These are phyloP conservation scores for Pyrrhia umbra DNA, from an alignment of 2,888 invertebrate species.

Conservation along the genomic window DNA sequence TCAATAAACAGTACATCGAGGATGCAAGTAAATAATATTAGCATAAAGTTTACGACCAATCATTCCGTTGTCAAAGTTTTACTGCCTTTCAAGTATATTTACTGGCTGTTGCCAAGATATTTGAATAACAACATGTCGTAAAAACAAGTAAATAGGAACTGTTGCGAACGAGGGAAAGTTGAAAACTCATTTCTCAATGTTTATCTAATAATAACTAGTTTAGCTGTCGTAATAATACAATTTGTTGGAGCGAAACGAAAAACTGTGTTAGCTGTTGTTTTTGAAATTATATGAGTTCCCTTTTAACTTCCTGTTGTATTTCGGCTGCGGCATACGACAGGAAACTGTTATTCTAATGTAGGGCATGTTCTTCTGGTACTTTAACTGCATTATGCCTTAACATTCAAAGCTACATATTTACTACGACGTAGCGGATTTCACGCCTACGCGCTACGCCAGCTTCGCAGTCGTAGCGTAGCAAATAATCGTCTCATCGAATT, in stretches of 20 bases:
- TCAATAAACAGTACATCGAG: slow-evolving; percentile 37
- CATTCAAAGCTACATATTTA: neutral
- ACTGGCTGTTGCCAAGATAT: slow-evolving; percentile 53
- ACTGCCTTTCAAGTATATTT: slow-evolving; percentile 48
- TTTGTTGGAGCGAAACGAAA: slow-evolving; percentile 1
- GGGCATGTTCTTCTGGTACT: neutral
- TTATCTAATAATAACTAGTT: slow-evolving; percentile 45
- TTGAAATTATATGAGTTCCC: slow-evolving; percentile 3
- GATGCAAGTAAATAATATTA: slow-evolving; percentile 58
- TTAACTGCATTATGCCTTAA: too few species aligned
- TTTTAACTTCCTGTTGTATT: slow-evolving; percentile 9
- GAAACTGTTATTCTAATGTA: neutral
- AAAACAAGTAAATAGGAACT: slow-evolving; percentile 54
- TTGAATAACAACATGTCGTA: slow-evolving; percentile 63
- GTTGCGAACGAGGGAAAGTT: slow-evolving; percentile 39
- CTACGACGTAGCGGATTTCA: slow-evolving; percentile 28
- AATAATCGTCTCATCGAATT: neutral
- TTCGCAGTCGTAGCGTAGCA: slow-evolving; percentile 10
- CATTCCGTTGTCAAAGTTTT: slow-evolving; percentile 58
- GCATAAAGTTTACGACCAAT: slow-evolving; percentile 61
- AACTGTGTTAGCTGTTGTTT: slow-evolving; percentile 17
- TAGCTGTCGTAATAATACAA: slow-evolving; percentile 11
- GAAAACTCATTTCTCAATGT: slow-evolving; percentile 48
- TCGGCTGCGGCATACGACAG: neutral
- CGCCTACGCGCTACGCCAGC: slow-evolving; percentile 3